Conservation (phyloP, 1,140 invertebrate species). For the Stenopsyche tienmushanensis region DNA sequence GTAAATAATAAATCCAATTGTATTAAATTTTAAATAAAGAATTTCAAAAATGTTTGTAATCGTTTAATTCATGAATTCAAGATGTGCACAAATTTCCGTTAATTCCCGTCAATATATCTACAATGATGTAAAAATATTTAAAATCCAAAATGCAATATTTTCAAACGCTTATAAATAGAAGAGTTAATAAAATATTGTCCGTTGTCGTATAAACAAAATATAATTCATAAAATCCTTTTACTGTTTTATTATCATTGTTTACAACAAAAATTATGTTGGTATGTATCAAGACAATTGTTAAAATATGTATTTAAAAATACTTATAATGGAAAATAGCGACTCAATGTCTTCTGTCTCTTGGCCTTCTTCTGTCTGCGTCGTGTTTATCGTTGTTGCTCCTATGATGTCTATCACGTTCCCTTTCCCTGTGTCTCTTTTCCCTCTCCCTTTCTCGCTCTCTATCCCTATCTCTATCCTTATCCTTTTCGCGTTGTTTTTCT, state of each 20-base stretch:
- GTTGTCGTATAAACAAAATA: too few relatives aligned
- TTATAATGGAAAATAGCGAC: too few relatives aligned
- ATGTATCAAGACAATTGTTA: too few relatives aligned
- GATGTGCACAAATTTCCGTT: not conserved
- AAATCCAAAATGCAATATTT: not conserved
- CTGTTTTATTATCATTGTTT: too few relatives aligned
- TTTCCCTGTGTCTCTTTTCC: conserved; percentile 47
- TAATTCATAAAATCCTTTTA: too few relatives aligned
- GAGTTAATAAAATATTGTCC: not conserved
- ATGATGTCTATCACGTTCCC: conserved; percentile 50
- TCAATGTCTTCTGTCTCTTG: conserved; percentile 47
- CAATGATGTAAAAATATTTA: too few relatives aligned
- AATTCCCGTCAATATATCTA: not conserved
- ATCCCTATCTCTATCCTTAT: conserved; percentile 48
- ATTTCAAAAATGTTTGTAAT: not conserved
- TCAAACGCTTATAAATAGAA: not conserved
- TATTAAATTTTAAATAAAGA: too few relatives aligned
- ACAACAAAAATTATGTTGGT: too few relatives aligned
- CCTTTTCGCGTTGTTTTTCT: conserved; percentile 51
- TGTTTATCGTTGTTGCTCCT: conserved; percentile 50
- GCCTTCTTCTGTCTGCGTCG: conserved; percentile 49
- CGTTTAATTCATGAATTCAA: not conserved
- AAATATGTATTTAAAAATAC: too few relatives aligned
- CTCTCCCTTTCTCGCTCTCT: conserved; percentile 48
- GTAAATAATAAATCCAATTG: too few relatives aligned